These are phyloP conservation scores for Lochmaea crataegi DNA, from an alignment of 2,888 invertebrate genomes.

Conservation along the genomic window DNA sequence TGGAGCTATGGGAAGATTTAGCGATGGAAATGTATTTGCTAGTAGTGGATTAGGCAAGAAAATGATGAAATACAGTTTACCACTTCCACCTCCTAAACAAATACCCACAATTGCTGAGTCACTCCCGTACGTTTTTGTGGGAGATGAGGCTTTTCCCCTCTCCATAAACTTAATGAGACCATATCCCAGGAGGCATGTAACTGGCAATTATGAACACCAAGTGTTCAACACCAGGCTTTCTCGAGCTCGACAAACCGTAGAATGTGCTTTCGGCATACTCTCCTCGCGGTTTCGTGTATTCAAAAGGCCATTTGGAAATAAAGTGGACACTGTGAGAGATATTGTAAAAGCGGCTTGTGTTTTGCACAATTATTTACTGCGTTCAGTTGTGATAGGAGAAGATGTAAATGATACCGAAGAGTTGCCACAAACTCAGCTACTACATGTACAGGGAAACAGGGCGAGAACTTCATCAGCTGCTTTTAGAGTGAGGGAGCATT, in stretches of 20 bases:
- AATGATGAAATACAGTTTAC: conserved; percentile 27
- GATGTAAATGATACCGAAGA: conserved; percentile 7
- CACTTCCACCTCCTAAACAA: conserved; percentile 26
- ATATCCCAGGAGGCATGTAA: conserved; percentile 30
- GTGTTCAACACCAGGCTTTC: conserved; percentile 39
- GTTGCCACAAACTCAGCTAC: conserved; percentile 24
- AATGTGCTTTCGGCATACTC: no score
- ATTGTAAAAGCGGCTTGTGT: conserved; percentile 43
- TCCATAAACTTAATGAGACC: conserved; percentile 36
- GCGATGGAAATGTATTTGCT: conserved; percentile 50
- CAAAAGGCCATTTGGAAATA: conserved; percentile 42
- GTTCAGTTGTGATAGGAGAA: conserved; percentile 1
- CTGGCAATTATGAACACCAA: conserved; percentile 31
- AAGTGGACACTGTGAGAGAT: conserved; percentile 42
- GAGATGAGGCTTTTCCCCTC: conserved; percentile 63
- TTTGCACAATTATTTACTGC: conserved; percentile 47
- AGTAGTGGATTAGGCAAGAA: conserved; percentile 43
- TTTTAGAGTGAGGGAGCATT: conserved; percentile 9
- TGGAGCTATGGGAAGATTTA: conserved; percentile 48
- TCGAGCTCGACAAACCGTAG: conserved; percentile 31
- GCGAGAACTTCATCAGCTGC: conserved; percentile 2
- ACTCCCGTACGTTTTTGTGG: conserved; percentile 50
- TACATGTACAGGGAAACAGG: conserved; percentile 7
- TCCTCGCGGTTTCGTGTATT: conserved; percentile 36
- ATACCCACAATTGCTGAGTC: conserved; percentile 19